These are phyloP conservation scores for Loris lydekkerianus DNA, from an alignment of 2,797 vertebrate genomes.

Conservation along the genomic window DNA sequence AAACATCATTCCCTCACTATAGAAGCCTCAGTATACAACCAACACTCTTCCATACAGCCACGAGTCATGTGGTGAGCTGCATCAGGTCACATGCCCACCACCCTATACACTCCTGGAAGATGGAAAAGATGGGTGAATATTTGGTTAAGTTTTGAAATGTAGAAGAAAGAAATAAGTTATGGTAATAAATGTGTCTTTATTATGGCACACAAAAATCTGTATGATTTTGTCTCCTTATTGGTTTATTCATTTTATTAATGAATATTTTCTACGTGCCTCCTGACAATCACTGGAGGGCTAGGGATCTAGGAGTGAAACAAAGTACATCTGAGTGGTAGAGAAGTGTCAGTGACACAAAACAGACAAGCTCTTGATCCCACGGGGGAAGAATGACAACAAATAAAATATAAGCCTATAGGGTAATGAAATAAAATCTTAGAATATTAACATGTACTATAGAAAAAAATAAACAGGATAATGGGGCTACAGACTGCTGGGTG, in stretches of 20 bases:
- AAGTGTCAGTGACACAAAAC: not conserved
- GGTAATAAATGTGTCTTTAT: not conserved
- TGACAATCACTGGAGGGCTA: not conserved
- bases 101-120: not conserved
- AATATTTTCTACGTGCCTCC: not conserved
- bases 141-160: not conserved
- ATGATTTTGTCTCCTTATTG: not conserved
- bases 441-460: not conserved
- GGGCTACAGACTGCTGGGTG: not conserved
- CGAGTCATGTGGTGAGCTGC: not conserved
- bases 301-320: not conserved
- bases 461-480: not conserved
- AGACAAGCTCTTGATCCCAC: not conserved
- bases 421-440: not conserved
- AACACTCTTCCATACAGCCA: not conserved
- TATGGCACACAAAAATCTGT: not conserved
- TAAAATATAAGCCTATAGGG: not conserved
- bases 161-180: not conserved
- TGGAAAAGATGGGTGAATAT: not conserved
- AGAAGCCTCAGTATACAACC: not conserved
- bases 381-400: not conserved
- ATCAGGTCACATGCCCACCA: too few relatives aligned
- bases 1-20: not conserved
- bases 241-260: constrained; percentile 1
- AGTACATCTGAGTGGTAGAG: not conserved